phyloP scores from a whole-genome alignment of 2,797 vertebrate genomes.

The Semotilus atromaculatus region DNA sequence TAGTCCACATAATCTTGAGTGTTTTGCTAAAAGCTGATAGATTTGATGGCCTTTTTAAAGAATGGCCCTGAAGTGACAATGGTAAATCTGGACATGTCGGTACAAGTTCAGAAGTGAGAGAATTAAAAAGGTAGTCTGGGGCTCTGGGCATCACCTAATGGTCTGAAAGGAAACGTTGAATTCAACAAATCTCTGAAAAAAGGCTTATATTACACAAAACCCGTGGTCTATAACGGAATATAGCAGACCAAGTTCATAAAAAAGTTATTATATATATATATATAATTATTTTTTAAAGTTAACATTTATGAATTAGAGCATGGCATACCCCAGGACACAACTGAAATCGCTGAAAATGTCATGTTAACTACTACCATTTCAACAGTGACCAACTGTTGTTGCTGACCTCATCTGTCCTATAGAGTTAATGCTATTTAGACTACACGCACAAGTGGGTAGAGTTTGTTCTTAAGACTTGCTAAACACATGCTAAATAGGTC shows the following conservation, averaged over 20 bases:
- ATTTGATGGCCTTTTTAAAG: not conserved
- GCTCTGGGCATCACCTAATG: not conserved
- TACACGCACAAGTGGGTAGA: not conserved
- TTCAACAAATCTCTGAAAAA: too few species aligned
- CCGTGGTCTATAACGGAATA: too few species aligned
- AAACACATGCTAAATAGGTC: conserved; percentile 36
- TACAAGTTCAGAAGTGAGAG: not conserved
- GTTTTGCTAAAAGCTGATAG: conserved; percentile 7
- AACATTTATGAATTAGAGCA: not conserved
- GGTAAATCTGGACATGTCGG: not conserved
- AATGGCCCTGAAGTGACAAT: not conserved
- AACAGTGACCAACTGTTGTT: not conserved
- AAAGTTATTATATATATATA: too few species aligned
- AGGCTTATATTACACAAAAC: too few species aligned
- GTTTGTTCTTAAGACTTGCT: not conserved
- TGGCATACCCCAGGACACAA: not conserved
- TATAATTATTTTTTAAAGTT: too few species aligned
- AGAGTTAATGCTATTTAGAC: not conserved
- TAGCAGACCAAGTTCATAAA: too few species aligned
- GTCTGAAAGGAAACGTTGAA: too few species aligned
- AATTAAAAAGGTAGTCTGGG: not conserved
- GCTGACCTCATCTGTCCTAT: not conserved
- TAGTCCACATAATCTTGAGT: not conserved
- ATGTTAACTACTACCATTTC: not conserved
- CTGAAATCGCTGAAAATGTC: not conserved